Evolutionary conservation across 2,113 vertebrate species (phyloP), one percentile per base, ranked within the genome.

Genomic region (Saccopteryx leptura): DNA sequence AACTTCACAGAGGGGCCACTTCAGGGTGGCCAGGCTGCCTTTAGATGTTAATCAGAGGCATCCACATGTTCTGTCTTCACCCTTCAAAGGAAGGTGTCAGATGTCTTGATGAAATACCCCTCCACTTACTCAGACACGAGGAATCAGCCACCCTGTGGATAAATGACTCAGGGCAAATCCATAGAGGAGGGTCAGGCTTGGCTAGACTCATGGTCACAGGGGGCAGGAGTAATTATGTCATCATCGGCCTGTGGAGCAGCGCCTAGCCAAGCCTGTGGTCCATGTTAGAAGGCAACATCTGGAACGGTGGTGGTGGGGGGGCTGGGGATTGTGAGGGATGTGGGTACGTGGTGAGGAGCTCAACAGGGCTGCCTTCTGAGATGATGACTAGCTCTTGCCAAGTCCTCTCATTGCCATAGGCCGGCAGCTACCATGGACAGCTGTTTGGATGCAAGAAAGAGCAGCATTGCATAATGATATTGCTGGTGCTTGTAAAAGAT

Each of bases 21-120:
- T 81, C 71, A 65, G 88, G 78, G 93, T 1, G 17, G 78, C 78
- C 78, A 65, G 90, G n/a, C 92, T 26, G 88, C 74, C 96, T 88
- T 90, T 26, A 91, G 91, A 96, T 94, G 91, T 95, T 96, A 82
- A 86, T 90, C 86, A 79, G 96, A 80, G 89, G 68, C 90, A 95
- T 92, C 94, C 82, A 61, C 65, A 76, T 60, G 90, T 76, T 46
- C 90, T 94, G 61, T 81, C 60, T 72, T 95, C 87, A 84, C 66
- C 84, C 91, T 96, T 97, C 96, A 94, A 96, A 93, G 95, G 63
- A 56, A 91, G 89, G 95, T 96, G 96, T 97, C 97, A 90, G 31
- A 96, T 97, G 39, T 91, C 97, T 85, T 54, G 82, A 79, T 82
- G 91, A 95, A 94, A 96, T 81, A 19, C 60, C 68, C 82, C 91